phyloP scores from a whole-genome alignment of 2,113 vertebrate species.

The Leucoraja erinaceus region DNA sequence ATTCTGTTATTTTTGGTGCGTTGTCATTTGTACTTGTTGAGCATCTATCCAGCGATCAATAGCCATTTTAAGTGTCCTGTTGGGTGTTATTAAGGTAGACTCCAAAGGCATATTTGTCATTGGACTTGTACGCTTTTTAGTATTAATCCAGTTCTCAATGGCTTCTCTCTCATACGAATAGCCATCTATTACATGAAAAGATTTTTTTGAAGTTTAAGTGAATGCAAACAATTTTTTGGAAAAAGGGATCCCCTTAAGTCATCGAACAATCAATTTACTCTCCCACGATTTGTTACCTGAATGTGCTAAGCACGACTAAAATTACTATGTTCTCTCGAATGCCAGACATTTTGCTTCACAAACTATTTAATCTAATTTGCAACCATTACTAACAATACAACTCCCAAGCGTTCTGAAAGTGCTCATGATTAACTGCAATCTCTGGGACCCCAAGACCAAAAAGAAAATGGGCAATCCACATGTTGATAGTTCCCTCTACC shows the following conservation, averaged over 20 bases:
- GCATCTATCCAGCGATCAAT: slow-evolving; percentile 75
- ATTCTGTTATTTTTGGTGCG: not conserved
- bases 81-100: slow-evolving; percentile 76
- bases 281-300: not conserved
- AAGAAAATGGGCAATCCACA: too few relatives aligned
- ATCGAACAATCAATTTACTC: not conserved
- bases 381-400: too few relatives aligned
- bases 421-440: too few relatives aligned
- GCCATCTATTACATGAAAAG: slow-evolving; percentile 68
- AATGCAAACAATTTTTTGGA: not conserved
- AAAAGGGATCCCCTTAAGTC: not conserved
- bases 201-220: not conserved
- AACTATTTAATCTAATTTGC: too few relatives aligned
- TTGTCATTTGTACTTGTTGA: slow-evolving; percentile 41
- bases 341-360: not conserved
- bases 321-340: not conserved
- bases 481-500: too few relatives aligned
- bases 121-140: slow-evolving; percentile 78
- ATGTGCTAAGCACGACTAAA: not conserved
- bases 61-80: slow-evolving; percentile 89
- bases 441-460: too few relatives aligned
- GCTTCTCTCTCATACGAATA: slow-evolving; percentile 90
- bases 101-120: slow-evolving; percentile 89
- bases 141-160: slow-evolving; percentile 81
- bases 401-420: too few relatives aligned